Evolutionary conservation across 2,888 invertebrate genomes (phyloP).

Genomic region (Lithophane socia): DNA sequence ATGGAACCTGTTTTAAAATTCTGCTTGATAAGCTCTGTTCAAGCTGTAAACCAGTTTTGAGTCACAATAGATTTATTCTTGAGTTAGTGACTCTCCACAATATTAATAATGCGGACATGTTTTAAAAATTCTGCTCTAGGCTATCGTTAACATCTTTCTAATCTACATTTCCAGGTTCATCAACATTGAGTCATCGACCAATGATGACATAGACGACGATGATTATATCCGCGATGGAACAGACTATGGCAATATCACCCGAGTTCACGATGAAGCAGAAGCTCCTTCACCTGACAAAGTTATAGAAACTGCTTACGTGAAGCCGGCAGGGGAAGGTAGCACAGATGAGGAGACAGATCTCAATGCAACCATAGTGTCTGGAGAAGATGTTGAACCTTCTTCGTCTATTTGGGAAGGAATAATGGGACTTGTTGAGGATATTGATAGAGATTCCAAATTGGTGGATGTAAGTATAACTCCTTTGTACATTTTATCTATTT

Average conservation of each 20-base stretch:
- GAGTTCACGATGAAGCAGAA: conserved; percentile 78
- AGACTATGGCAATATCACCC: conserved; percentile 86
- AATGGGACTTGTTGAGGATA: conserved; percentile 85
- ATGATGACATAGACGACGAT: conserved; percentile 90
- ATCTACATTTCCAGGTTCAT: conserved; percentile 87
- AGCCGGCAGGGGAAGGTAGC: conserved; percentile 76
- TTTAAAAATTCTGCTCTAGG: background rate
- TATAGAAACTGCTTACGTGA: conserved; percentile 79
- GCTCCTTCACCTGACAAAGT: conserved; percentile 72
- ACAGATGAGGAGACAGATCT: conserved; percentile 78
- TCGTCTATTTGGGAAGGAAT: conserved; percentile 86
- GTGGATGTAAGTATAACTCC: conserved; percentile 78
- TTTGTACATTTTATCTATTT: background rate
- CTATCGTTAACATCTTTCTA: background rate
- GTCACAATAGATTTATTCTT: background rate
- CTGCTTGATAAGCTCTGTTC: background rate
- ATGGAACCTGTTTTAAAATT: conserved; percentile 10
- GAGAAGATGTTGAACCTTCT: conserved; percentile 78
- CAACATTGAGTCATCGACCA: conserved; percentile 93
- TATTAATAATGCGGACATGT: background rate
- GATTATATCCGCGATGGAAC: conserved; percentile 87
- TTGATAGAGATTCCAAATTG: conserved; percentile 79
- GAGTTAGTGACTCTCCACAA: background rate
- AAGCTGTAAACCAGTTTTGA: conserved; percentile 4
- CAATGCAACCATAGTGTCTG: conserved; percentile 84